Base-by-base conservation (phyloP, 2,113 vertebrate genomes). In the Aspiorhynchus laticeps region DNA sequence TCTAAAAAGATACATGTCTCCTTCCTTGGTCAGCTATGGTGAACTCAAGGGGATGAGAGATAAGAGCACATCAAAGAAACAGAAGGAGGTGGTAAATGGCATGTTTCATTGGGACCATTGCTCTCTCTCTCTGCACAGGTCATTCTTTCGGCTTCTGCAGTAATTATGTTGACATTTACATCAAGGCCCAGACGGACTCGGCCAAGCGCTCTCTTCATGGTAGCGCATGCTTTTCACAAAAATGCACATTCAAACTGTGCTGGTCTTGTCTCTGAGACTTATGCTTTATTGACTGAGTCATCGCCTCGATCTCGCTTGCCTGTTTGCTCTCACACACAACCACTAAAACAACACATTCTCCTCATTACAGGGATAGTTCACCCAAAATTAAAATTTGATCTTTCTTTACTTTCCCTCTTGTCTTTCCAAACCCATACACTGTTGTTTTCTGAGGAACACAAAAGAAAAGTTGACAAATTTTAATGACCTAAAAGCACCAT, bases 81-180 rank as follows among this genome's bases (percentile, higher is more conserved):
- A 81, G 73, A 38, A 48, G 41, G 33, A 87, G 59, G 43, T 53
- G 77, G 53, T 83, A 90, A 87, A 80, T 84, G 86, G 63, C 38
- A 26, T 31, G 56, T 65, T 59, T 83, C 86, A 71, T 74, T 53
- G 41, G 51, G 69, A 83, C 41, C 14, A 2, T 61, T 77, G 71
- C 86, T 83, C 77, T 89, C 61, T 85, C 48, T 63, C 48, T 56
- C 81, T 65, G 73, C 41, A 48, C 65, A 76, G 85, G 89, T 86
- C 87, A 85, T 86, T 87, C 80, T 87, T 89, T 86, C 85, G 85
- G 33, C 48, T 83, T 85, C 78, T 59, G 41, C 86, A 43, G 83
- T 90, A 90, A 90, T 90, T 90, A 90, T 73, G 67, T 83, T 90
- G 88, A 89, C 89, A 90, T 87, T 89, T 90, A 88, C 89, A 89